These are phyloP conservation scores for Labeo catla DNA, from an alignment of 2,113 vertebrate species.

Conservation along the genomic window DNA sequence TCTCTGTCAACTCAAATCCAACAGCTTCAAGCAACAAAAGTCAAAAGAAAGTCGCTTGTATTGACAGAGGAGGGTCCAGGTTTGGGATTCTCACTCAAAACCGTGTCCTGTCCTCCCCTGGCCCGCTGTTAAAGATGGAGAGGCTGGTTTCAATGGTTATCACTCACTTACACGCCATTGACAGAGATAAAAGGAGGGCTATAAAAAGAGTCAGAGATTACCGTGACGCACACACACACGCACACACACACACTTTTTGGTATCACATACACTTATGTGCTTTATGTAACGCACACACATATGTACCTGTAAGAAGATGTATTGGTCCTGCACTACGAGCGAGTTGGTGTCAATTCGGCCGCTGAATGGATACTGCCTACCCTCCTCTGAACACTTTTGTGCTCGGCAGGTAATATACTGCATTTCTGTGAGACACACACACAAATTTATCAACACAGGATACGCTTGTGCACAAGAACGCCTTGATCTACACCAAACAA, in stretches of 20 bases:
- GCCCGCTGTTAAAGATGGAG: slow-evolving; percentile 20
- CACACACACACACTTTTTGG: neutral
- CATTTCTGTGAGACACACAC: slow-evolving; percentile 78
- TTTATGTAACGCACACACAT: slow-evolving; percentile 50
- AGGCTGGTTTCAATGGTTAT: slow-evolving; percentile 22
- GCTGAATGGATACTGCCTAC: slow-evolving; percentile 84
- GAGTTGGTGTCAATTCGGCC: slow-evolving; percentile 91
- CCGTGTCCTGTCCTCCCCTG: slow-evolving; percentile 59
- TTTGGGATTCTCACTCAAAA: slow-evolving; percentile 64
- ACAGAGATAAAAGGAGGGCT: slow-evolving; percentile 40
- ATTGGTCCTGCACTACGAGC: slow-evolving; percentile 94
- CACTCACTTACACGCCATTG: slow-evolving; percentile 29
- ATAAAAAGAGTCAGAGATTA: slow-evolving; percentile 45
- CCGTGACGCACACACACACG: neutral
- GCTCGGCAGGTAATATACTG: slow-evolving; percentile 93
- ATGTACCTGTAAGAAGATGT: slow-evolving; percentile 92
- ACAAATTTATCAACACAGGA: slow-evolving; percentile 28
- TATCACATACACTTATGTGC: neutral
- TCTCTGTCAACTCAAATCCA: slow-evolving; percentile 82
- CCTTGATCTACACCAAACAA: slow-evolving; percentile 45
- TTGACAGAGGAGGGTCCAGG: slow-evolving; percentile 62
- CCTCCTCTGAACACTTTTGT: slow-evolving; percentile 87
- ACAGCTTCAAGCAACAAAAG: slow-evolving; percentile 76
- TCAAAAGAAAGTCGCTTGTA: slow-evolving; percentile 77
- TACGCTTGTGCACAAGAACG: slow-evolving; percentile 38